Conservation (phyloP, 2,113 vertebrate species). For the Oreochromis tanganicae region DNA sequence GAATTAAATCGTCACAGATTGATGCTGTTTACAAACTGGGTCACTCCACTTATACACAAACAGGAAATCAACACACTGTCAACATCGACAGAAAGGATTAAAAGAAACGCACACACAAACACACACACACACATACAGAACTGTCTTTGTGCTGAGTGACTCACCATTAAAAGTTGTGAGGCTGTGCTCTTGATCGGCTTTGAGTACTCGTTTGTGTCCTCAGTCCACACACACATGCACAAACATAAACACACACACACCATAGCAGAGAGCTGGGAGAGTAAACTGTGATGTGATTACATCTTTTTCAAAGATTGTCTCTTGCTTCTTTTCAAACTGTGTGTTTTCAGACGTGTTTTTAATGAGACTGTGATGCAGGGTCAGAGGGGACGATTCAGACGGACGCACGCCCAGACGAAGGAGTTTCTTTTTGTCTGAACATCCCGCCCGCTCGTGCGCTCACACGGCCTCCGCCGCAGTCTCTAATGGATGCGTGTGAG, state of each 20-base stretch:
- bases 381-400: not conserved
- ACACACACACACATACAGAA: slow-evolving; percentile 24
- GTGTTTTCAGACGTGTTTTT: slow-evolving; percentile 19
- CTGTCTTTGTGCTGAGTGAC: slow-evolving; percentile 64
- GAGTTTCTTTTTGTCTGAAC: slow-evolving; percentile 7
- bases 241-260: slow-evolving; percentile 31
- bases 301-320: slow-evolving; percentile 75
- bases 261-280: slow-evolving; percentile 54
- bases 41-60: slow-evolving; percentile 54
- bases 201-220: slow-evolving; percentile 48
- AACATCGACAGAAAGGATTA: not conserved
- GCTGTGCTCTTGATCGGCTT: slow-evolving; percentile 66
- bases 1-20: slow-evolving; percentile 49
- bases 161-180: slow-evolving; percentile 54
- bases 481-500: not conserved
- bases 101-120: slow-evolving; percentile 6
- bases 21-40: slow-evolving; percentile 57
- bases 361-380: not conserved
- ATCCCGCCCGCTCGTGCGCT: not conserved
- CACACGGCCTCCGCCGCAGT: not conserved
- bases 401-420: not conserved
- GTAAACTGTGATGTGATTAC: slow-evolving; percentile 67
- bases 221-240: slow-evolving; percentile 28
- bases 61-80: slow-evolving; percentile 27
- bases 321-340: slow-evolving; percentile 69